phyloP scores from a whole-genome alignment of 2,113 vertebrate genomes.

The Catharus fuscescens region DNA sequence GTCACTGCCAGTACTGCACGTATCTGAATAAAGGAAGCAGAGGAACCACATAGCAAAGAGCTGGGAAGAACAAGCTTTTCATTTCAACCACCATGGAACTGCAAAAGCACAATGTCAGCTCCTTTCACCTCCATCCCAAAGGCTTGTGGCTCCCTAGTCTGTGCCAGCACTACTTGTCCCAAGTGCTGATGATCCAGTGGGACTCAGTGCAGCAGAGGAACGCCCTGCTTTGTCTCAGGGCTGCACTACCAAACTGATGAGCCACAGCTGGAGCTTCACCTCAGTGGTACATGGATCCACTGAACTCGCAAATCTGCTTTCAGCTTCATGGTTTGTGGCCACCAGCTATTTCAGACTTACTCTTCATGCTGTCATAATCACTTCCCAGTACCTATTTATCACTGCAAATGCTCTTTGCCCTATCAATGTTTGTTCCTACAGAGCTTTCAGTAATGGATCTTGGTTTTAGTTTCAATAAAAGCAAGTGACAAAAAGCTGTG shows the following conservation, averaged over 20 bases:
- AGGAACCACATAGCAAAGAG: background rate
- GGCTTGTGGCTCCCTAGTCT: background rate
- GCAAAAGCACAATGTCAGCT: background rate
- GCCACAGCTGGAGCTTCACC: background rate
- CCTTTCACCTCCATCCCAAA: background rate
- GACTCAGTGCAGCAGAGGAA: background rate
- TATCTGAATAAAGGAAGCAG: rapidly evolving
- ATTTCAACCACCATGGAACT: rapidly evolving
- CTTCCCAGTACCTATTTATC: background rate
- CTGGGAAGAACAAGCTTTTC: background rate
- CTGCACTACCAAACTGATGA: rapidly evolving
- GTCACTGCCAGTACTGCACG: background rate
- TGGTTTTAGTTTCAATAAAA: background rate
- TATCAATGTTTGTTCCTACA: background rate
- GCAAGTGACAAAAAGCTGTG: background rate
- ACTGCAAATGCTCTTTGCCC: background rate
- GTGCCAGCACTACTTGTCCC: background rate
- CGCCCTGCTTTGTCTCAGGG: background rate
- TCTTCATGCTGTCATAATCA: rapidly evolving
- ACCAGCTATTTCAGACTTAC: background rate
- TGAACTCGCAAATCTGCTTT: background rate
- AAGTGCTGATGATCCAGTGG: rapidly evolving
- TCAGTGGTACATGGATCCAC: background rate
- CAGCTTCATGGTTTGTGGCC: background rate
- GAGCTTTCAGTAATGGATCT: background rate